phyloP scores from a whole-genome alignment of 1,140 invertebrate genomes.

The Lasaia peninsularis region DNA sequence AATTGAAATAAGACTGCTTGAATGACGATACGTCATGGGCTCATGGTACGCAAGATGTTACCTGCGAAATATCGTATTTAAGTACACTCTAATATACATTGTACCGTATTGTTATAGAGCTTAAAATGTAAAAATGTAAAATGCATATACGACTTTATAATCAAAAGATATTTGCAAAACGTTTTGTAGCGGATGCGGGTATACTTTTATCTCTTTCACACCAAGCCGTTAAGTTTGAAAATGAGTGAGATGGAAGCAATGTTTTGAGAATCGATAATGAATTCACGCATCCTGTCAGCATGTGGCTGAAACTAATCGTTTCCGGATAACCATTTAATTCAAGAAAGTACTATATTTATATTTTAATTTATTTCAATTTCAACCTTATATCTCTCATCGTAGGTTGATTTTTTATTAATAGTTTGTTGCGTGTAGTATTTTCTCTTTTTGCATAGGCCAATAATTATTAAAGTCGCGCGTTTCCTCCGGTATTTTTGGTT shows the following conservation, averaged over 20 bases:
- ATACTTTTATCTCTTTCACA: slow-evolving; percentile 30
- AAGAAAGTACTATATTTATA: slow-evolving; percentile 31
- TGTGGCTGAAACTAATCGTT: slow-evolving; percentile 72
- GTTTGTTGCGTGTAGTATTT: background rate
- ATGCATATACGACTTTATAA: slow-evolving; percentile 2
- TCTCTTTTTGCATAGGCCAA: slow-evolving; percentile 28
- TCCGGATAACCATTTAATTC: slow-evolving; percentile 35
- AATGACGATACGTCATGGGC: slow-evolving; percentile 29
- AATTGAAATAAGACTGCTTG: slow-evolving; percentile 25
- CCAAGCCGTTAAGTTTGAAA: slow-evolving; percentile 5
- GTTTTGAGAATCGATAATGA: slow-evolving; percentile 68
- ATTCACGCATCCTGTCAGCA: slow-evolving; percentile 68
- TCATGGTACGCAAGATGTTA: background rate
- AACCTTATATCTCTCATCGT: background rate
- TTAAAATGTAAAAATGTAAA: background rate
- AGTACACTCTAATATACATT: slow-evolving; percentile 16
- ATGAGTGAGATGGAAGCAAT: slow-evolving; percentile 37
- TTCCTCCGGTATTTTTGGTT: slow-evolving; percentile 54
- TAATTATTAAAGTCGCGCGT: slow-evolving; percentile 55
- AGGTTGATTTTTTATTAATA: background rate
- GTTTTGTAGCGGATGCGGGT: slow-evolving; percentile 47
- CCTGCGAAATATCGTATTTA: background rate
- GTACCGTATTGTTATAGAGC: slow-evolving; percentile 3
- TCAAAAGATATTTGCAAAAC: slow-evolving; percentile 27
- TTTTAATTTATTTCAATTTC: background rate